Evolutionary conservation across 2,888 invertebrate genomes (phyloP).

Genomic region (Peribatodes rhomboidaria): DNA sequence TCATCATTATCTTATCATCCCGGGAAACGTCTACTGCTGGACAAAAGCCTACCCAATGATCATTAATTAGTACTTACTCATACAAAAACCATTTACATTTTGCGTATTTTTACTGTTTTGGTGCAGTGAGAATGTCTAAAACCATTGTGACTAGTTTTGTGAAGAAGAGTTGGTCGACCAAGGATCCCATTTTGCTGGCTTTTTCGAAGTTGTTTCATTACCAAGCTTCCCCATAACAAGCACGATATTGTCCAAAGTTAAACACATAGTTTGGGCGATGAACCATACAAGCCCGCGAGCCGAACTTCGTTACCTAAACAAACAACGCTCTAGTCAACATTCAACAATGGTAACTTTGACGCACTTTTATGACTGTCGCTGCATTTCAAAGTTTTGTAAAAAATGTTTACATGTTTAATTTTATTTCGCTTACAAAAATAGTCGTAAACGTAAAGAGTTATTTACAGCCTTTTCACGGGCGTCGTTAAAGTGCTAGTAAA

Average conservation of each 20-base stretch:
- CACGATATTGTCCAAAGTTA: slow-evolving; percentile 73
- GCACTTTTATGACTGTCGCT: slow-evolving; percentile 52
- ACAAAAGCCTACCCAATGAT: too few species aligned
- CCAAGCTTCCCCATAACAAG: slow-evolving; percentile 59
- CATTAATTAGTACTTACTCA: too few species aligned
- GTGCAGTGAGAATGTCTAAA: too few species aligned
- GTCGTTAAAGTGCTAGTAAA: slow-evolving; percentile 42
- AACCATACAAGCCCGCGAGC: slow-evolving; percentile 64
- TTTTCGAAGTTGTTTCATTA: slow-evolving; percentile 65
- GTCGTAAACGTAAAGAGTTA: slow-evolving; percentile 46
- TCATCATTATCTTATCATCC: too few species aligned
- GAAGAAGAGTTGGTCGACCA: too few species aligned
- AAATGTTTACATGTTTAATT: slow-evolving; percentile 29
- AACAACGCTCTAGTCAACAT: slow-evolving; percentile 78
- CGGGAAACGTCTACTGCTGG: too few species aligned
- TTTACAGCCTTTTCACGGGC: slow-evolving; percentile 43
- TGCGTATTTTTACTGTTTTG: too few species aligned
- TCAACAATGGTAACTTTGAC: slow-evolving; percentile 67
- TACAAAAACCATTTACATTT: too few species aligned
- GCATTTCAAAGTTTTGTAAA: slow-evolving; percentile 47
- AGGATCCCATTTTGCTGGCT: slow-evolving; percentile 19
- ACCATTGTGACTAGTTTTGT: too few species aligned
- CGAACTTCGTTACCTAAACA: slow-evolving; percentile 82
- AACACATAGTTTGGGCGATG: slow-evolving; percentile 72
- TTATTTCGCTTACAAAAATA: slow-evolving; percentile 42